phyloP scores from a whole-genome alignment of 1,140 invertebrate genomes.

The Eriosoma lanigerum region DNA sequence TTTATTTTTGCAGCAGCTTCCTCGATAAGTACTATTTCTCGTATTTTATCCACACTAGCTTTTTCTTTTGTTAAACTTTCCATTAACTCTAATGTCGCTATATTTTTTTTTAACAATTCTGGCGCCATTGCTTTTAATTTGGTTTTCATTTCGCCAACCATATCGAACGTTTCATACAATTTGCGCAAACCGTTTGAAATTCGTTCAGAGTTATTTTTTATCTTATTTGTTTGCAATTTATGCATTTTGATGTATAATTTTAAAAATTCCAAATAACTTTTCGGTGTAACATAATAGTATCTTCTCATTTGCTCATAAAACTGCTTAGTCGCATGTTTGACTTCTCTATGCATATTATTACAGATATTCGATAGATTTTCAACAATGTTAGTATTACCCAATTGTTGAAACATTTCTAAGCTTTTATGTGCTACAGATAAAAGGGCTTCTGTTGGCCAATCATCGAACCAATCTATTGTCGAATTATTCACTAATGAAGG shows the following conservation, averaged over 20 bases:
- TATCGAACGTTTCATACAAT: constrained; percentile 79
- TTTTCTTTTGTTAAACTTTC: constrained; percentile 77
- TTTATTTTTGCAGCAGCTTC: constrained; percentile 78
- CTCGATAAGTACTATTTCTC: constrained; percentile 72
- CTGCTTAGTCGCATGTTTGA: constrained; percentile 71
- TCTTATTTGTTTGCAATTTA: constrained; percentile 68
- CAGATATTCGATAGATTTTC: constrained; percentile 69
- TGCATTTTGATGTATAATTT: constrained; percentile 73
- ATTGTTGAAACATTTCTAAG: constrained; percentile 59
- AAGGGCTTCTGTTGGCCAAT: constrained; percentile 86
- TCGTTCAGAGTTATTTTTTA: constrained; percentile 64
- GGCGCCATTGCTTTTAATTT: constrained; percentile 85
- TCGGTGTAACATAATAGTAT: constrained; percentile 86
- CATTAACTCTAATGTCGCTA: constrained; percentile 77
- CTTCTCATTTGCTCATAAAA: constrained; percentile 81
- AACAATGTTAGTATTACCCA: constrained; percentile 59
- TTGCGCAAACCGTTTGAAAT: constrained; percentile 80
- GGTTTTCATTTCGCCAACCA: constrained; percentile 83
- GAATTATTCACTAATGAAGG: constrained; percentile 91
- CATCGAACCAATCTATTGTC: constrained; percentile 90
- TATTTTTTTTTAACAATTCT: constrained; percentile 78
- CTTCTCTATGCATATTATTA: constrained; percentile 76
- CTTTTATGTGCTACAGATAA: constrained; percentile 73
- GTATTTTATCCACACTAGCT: constrained; percentile 78
- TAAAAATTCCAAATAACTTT: constrained; percentile 83